A percentile compares a stretch with the other conserved stretches of the same genome.
These are phyloP conservation scores for Tricholauxania praeusta DNA, from an alignment of 2,888 invertebrate genomes.

Conservation along the genomic window DNA sequence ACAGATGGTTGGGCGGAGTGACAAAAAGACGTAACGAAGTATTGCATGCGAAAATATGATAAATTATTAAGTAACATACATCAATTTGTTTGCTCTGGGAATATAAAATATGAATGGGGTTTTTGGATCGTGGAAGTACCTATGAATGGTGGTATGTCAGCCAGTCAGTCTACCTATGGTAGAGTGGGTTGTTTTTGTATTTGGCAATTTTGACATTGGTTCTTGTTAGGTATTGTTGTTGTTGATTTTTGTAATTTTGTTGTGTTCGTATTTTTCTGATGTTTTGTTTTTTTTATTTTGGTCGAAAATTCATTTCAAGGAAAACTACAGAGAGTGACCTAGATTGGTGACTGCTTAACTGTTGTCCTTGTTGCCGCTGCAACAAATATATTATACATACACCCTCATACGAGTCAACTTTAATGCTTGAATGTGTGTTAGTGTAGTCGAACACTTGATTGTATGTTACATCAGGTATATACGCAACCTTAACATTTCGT, in stretches of 20 bases:
- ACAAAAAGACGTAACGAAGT: too few relatives aligned
- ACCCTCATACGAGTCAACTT: not conserved
- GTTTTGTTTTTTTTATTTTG: not conserved
- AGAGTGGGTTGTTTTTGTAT: too few relatives aligned
- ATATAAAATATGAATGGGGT: too few relatives aligned
- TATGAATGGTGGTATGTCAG: not conserved
- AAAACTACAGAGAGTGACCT: conserved; percentile 17
- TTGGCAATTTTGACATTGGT: conserved; percentile 18
- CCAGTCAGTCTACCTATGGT: too few relatives aligned
- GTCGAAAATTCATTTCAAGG: conserved; percentile 19
- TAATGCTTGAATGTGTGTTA: not conserved
- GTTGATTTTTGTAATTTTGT: not conserved
- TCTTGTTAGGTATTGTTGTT: not conserved
- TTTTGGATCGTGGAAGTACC: not conserved
- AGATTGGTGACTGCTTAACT: conserved; percentile 6
- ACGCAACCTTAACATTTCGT: conserved; percentile 22
- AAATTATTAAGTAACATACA: conserved; percentile 16
- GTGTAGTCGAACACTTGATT: not conserved
- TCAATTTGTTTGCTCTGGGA: not conserved
- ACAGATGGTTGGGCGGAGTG: too few relatives aligned
- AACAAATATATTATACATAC: conserved; percentile 13
- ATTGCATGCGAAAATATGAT: conserved; percentile 15
- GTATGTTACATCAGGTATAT: too few relatives aligned
- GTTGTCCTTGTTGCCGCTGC: conserved; percentile 13
- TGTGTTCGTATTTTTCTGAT: too few relatives aligned